phyloP scores from a whole-genome alignment of 2,113 vertebrate species.

The Tetrax tetrax region DNA sequence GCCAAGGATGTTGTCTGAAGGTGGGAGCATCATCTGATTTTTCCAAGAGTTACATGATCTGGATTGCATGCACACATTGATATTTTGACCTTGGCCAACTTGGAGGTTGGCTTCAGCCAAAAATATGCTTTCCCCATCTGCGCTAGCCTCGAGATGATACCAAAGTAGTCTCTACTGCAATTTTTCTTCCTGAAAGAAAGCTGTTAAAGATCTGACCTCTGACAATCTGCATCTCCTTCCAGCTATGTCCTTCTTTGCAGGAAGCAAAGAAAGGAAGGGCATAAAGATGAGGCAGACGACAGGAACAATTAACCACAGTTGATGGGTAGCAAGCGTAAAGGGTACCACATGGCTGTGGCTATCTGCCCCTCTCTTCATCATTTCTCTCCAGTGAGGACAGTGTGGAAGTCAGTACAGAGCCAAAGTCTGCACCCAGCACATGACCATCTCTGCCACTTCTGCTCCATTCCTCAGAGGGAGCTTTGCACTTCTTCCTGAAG shows the following conservation, averaged over 20 bases:
- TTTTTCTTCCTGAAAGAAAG: background rate
- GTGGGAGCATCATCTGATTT: background rate
- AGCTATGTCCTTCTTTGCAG: background rate
- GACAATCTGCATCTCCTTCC: background rate
- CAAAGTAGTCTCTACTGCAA: background rate
- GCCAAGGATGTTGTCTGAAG: background rate
- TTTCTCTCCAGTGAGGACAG: background rate
- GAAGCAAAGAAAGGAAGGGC: background rate
- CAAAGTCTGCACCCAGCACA: background rate
- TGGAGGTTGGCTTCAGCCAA: background rate
- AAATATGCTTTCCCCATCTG: background rate
- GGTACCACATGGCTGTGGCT: background rate
- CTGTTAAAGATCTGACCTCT: background rate
- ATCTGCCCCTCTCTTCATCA: background rate
- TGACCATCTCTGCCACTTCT: background rate
- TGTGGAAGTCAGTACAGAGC: background rate
- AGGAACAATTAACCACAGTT: background rate
- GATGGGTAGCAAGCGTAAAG: background rate
- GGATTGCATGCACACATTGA: background rate
- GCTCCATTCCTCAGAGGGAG: background rate
- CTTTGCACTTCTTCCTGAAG: background rate
- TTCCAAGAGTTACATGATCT: background rate
- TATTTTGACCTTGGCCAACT: background rate
- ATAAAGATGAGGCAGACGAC: background rate
- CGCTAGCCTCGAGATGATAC: background rate